Percentiles rank a stretch among this genome's conserved stretches.
phyloP scores from a whole-genome alignment of 1,140 invertebrate genomes.

The Macrostomum lignano region DNA sequence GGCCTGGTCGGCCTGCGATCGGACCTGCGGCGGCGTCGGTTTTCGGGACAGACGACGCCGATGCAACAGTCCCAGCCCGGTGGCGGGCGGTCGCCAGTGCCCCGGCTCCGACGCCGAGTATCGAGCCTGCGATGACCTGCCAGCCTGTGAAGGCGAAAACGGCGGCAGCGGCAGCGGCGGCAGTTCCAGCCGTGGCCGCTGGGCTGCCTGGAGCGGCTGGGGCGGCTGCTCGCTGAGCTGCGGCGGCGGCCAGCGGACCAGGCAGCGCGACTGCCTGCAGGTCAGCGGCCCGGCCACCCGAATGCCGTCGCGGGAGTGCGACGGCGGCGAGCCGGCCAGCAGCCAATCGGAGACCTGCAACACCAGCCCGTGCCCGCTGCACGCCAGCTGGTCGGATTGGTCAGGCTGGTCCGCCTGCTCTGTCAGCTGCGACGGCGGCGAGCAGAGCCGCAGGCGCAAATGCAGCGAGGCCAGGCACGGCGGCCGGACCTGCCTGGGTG shows the following conservation, averaged over 20 bases:
- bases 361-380: no score
- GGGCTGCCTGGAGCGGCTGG: slow-evolving; percentile 37
- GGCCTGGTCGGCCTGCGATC: slow-evolving; percentile 7
- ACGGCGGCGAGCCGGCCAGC: no score
- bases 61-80: slow-evolving; percentile 12
- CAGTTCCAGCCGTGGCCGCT: no score
- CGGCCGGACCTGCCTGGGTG: no score
- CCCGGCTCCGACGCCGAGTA: slow-evolving; percentile 8
- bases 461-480: slow-evolving; percentile 12
- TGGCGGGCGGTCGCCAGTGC: slow-evolving; percentile 13
- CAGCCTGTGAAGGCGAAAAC: no score
- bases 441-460: slow-evolving; percentile 10
- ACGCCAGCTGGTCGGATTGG: slow-evolving; percentile 18
- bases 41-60: slow-evolving; percentile 9
- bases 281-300: no score
- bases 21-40: slow-evolving; percentile 9
- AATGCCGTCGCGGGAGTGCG: no score
- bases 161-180: no score
- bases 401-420: slow-evolving; percentile 14
- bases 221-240: slow-evolving; percentile 37
- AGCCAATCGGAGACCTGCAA: neutral
- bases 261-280: slow-evolving; percentile 35
- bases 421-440: slow-evolving; percentile 12
- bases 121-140: no score
- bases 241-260: slow-evolving; percentile 35